These are phyloP conservation scores for Eulemur rubriventer DNA, from an alignment of 2,797 vertebrate species.

Conservation along the genomic window DNA sequence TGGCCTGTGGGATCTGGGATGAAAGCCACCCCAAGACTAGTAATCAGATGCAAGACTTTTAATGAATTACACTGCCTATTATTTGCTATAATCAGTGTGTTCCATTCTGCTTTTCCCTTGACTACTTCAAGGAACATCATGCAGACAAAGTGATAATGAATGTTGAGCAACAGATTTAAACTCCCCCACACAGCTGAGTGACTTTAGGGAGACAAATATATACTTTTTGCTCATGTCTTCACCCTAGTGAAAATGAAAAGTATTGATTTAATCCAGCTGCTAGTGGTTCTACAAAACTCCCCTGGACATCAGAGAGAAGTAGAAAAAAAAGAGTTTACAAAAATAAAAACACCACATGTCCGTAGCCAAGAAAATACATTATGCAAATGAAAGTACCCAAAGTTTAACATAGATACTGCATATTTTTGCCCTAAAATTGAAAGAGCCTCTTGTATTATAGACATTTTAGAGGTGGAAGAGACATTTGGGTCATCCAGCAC, in stretches of 20 bases:
- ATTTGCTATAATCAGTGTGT: constrained; percentile 19
- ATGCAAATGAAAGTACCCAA: neutral
- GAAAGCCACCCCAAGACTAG: constrained; percentile 31
- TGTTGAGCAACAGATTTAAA: constrained; percentile 51
- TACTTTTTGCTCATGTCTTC: neutral
- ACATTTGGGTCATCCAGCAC: neutral
- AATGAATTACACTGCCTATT: constrained; percentile 41
- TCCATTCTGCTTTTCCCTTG: constrained; percentile 40
- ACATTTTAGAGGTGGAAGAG: neutral
- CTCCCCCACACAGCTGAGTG: neutral
- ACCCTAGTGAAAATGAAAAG: constrained; percentile 50
- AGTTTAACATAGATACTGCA: neutral
- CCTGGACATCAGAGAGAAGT: neutral
- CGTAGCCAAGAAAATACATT: constrained; percentile 26
- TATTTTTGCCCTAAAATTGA: neutral
- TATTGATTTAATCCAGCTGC: constrained; percentile 44
- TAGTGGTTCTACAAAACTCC: constrained; percentile 9
- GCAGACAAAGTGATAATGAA: constrained; percentile 55
- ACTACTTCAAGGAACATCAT: constrained; percentile 51
- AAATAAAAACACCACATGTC: neutral
- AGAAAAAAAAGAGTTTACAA: constrained; percentile 10
- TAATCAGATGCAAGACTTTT: constrained; percentile 39
- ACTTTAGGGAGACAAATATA: constrained; percentile 31
- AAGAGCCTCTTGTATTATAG: neutral
- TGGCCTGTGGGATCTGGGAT: neutral